A percentile compares a stretch with the other conserved stretches of the same genome.
Conservation (phyloP, 2,797 vertebrate species). For the Simalia tracyae region DNA sequence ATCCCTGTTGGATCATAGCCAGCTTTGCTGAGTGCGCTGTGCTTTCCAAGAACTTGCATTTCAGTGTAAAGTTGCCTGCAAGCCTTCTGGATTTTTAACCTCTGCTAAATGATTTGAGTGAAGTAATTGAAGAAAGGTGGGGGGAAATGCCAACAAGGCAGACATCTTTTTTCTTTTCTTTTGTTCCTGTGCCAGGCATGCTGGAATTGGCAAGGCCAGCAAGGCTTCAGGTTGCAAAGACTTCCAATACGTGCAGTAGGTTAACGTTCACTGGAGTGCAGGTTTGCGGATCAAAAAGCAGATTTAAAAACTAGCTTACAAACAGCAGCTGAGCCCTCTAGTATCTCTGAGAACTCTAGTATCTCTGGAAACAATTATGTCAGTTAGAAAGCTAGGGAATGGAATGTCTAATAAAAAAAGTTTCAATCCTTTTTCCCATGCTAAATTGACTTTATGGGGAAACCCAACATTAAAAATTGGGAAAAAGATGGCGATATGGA, state of each 20-base stretch:
- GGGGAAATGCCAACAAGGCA: slow-evolving; percentile 13
- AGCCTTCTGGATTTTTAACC: slow-evolving; percentile 43
- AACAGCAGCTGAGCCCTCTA: background rate
- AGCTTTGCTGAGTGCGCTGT: slow-evolving; percentile 30
- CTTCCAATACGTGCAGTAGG: background rate
- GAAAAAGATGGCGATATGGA: too few relatives aligned
- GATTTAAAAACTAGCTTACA: background rate
- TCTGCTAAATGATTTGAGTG: slow-evolving; percentile 23
- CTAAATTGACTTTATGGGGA: too few relatives aligned
- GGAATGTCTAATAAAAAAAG: too few relatives aligned
- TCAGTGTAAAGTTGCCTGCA: slow-evolving; percentile 43
- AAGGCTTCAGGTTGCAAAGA: slow-evolving; percentile 33
- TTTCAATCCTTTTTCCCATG: too few relatives aligned
- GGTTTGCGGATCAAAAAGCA: background rate
- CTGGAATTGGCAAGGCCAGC: slow-evolving; percentile 48
- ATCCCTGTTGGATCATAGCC: background rate
- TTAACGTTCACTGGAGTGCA: background rate
- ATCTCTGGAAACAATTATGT: too few relatives aligned
- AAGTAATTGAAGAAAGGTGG: background rate
- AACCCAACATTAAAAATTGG: too few relatives aligned
- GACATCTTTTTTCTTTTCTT: slow-evolving; percentile 25
- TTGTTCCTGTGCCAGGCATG: slow-evolving; percentile 35
- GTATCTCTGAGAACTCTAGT: too few relatives aligned
- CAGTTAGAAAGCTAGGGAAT: too few relatives aligned
- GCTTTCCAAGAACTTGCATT: slow-evolving; percentile 61